Evolutionary conservation across 1,140 invertebrate species (phyloP), one percentile per base, ranked within the genome.

Genomic region (Magallana ariakensis): DNA sequence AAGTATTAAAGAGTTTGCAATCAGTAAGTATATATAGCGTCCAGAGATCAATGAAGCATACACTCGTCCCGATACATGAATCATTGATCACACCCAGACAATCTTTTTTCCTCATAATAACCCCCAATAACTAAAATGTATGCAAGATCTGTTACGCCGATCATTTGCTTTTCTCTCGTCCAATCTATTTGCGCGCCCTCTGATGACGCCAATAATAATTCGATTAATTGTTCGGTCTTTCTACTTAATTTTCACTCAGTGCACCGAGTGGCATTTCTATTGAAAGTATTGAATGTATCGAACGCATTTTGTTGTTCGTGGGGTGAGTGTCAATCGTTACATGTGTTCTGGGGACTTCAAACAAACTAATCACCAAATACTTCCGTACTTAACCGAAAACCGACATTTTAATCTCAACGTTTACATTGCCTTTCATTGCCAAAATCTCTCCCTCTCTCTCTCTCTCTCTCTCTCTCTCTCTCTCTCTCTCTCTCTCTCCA

Each of bases 171-270:
- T n/a, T 75, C 66, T 11, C 0, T 26, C 33, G 66, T 75, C 33
- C 22, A 75, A 75, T 26, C 13, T 75, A 75, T 75, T 26, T 46
- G 33, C 33, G 5, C 9, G 66, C 33, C 33, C 33, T 75, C 22
- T 75, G 26, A 75, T 75, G 66, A 26, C 66, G 66, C 66, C 66
- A 75, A 75, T 75, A 75, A 26, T 75, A 33, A 26, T 75, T 75
- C 66, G 66, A 75, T 75, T 62, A 62, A 16, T 62, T 62, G 15
- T 62, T 19, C 19, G 16, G 16, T 26, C 62, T 22, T 33, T 26
- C 5, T 15, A 13, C 9, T 9, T 26, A 2, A 26, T 6, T 75
- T 26, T 11, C 58, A 13, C 9, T 1, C 66, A 2, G 66, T 6
- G 66, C 22, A 75, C 66, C 22, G 66, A 26, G 19, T 75, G 66